Base-by-base conservation (phyloP, 2,797 vertebrate genomes). In the Pteronotus mesoamericanus region DNA sequence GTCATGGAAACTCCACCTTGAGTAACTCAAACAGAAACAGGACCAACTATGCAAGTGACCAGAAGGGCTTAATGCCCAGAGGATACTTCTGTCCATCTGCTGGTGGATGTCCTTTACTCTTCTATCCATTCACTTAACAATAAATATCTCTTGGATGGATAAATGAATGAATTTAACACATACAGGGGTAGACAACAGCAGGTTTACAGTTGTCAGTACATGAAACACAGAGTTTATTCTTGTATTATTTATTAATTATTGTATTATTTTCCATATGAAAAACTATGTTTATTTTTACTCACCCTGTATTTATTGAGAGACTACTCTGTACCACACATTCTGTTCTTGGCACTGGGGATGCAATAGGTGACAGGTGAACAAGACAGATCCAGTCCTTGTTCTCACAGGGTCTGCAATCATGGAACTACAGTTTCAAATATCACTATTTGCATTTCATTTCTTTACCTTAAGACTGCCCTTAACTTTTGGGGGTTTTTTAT, bases 11-110 rank as follows among this genome's bases (percentile, higher is more conserved):
- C 66, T 82, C 34, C 24, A 59, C 46, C 37, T 66, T 82, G 22
- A 18, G 39, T 83, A 90, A 91, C 22, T 85, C 57, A 84, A 55
- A 94, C 32, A 74, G 77, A 94, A 93, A 66, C 32, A 87, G 59
- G 26, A 83, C n/a, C 78, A 83, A 72, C 32, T 55, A 48, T 82
- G 37, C 26, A 48, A 92, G 26, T 95, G 69, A 84, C 18, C 46
- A n/a, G n/a, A 89, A 53, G 6, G 44, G 14, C 57, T 46, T 32
- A 72, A 44, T 34, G 68, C 24, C 34, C 75, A 22, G 71, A 92
- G n/a, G 78, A 89, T 68, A 59, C 29, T 11, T 89, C 10, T 86
- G 15, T 48, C n/a, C 46, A 79, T 59, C 55, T 93, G 37, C 15
- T 42, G 26, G 26, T 32, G 91, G 51, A 44, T 46, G 39, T 22